A percentile compares a stretch with the other conserved stretches of the same genome.
These are phyloP conservation scores for Eupithecia centaureata DNA, from an alignment of 2,888 invertebrate genomes.

Conservation along the genomic window DNA sequence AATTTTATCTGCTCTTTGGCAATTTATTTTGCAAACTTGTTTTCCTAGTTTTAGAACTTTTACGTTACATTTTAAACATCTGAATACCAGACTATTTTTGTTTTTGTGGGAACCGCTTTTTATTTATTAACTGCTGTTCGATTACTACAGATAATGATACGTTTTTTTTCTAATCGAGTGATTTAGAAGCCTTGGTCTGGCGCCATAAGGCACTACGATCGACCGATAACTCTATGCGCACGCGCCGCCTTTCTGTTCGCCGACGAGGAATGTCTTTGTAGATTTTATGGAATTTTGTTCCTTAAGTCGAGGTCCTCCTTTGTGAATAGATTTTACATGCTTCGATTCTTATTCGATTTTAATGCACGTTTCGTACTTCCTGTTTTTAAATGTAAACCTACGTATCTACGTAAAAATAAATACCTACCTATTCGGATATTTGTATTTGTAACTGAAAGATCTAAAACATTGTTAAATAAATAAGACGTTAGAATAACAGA, in stretches of 20 bases:
- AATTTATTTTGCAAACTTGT: conserved; percentile 36
- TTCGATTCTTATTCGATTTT: not conserved
- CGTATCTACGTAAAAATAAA: no score
- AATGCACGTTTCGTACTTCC: not conserved
- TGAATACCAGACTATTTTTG: conserved; percentile 18
- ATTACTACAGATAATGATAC: conserved; percentile 51
- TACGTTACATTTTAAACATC: conserved; percentile 12
- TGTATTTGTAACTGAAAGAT: not conserved
- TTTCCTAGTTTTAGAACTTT: conserved; percentile 19
- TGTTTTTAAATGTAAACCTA: not conserved
- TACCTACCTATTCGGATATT: not conserved
- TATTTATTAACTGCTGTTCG: conserved; percentile 42
- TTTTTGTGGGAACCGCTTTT: conserved; percentile 27
- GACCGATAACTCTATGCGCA: conserved; percentile 54
- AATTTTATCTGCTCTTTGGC: conserved; percentile 20
- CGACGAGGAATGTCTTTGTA: conserved; percentile 42
- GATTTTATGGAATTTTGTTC: conserved; percentile 34
- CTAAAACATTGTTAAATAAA: not conserved
- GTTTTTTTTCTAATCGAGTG: conserved; percentile 59
- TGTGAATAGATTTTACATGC: not conserved
- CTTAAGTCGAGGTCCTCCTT: conserved; percentile 6
- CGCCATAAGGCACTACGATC: conserved; percentile 64
- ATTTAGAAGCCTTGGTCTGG: conserved; percentile 63
- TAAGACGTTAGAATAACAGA: not conserved
- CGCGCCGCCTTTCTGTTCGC: conserved; percentile 50